Conservation (phyloP, 1,140 invertebrate species). For the Magallana gigas region DNA sequence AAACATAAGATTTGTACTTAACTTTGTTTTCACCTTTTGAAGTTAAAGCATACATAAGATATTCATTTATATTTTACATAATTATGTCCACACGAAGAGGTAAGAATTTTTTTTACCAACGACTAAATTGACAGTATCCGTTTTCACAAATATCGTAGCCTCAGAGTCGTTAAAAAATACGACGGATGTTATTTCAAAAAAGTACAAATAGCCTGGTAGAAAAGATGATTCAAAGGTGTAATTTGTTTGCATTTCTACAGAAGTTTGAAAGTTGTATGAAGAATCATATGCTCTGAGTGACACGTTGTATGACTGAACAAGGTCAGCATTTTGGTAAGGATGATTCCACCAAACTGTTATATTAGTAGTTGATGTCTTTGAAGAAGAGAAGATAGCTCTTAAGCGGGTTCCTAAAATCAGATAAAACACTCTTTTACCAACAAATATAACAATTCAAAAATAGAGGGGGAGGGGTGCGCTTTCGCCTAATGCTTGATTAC, state of each 20-base stretch:
- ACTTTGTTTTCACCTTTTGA: too few species aligned
- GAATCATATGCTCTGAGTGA: not conserved
- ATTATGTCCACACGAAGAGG: too few species aligned
- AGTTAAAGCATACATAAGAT: too few species aligned
- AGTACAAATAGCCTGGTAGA: not conserved
- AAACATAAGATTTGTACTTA: too few species aligned
- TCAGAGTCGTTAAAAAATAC: not conserved
- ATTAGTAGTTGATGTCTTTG: not conserved
- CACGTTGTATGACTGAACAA: not conserved
- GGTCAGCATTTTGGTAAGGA: not conserved
- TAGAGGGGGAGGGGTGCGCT: too few species aligned
- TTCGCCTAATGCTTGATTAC: too few species aligned
- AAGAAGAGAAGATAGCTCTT: not conserved
- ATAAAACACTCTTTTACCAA: not conserved
- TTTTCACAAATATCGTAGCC: not conserved
- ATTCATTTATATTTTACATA: too few species aligned
- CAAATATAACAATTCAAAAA: too few species aligned
- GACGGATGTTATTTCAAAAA: not conserved
- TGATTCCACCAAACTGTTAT: not conserved
- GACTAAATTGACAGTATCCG: not conserved
- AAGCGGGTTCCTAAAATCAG: not conserved
- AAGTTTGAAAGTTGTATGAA: not conserved
- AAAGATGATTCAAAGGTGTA: not conserved
- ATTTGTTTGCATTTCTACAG: not conserved
- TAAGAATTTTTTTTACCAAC: not conserved